These are phyloP conservation scores for Formica aserva DNA, from an alignment of 2,888 invertebrate species.

Conservation along the genomic window DNA sequence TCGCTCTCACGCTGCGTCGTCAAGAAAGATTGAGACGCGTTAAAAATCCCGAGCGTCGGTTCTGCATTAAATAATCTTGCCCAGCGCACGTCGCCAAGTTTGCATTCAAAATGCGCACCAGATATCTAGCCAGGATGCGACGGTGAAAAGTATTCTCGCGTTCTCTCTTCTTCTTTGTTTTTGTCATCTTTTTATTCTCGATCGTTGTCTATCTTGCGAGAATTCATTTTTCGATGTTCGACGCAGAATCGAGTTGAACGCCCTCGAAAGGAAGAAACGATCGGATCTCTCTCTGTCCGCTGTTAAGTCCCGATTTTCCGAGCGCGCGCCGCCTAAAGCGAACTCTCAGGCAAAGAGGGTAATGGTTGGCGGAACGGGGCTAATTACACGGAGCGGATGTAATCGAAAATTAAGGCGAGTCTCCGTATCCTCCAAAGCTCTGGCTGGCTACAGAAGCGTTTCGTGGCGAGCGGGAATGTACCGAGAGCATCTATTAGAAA, in stretches of 20 bases:
- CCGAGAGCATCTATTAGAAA: slow-evolving; percentile 81
- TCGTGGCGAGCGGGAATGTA: slow-evolving; percentile 57
- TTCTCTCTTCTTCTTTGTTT: background rate
- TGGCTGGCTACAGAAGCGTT: slow-evolving; percentile 57
- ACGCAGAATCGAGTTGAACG: background rate
- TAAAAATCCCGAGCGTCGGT: slow-evolving; percentile 32
- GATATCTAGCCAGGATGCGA: background rate
- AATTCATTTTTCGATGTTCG: background rate
- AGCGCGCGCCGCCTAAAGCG: slow-evolving; percentile 51
- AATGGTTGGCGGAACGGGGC: slow-evolving; percentile 56
- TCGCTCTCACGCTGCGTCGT: slow-evolving; percentile 26
- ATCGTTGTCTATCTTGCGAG: background rate
- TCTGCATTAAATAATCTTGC: slow-evolving; percentile 16
- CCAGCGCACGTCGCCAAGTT: background rate
- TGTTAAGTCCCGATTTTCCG: slow-evolving; percentile 30
- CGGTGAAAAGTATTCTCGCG: background rate
- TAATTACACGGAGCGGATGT: slow-evolving; percentile 72
- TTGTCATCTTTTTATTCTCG: background rate
- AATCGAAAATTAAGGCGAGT: slow-evolving; percentile 75
- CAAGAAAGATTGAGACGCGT: slow-evolving; percentile 51
- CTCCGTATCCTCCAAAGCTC: slow-evolving; percentile 67
- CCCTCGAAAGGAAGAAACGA: slow-evolving; percentile 19
- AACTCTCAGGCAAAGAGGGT: slow-evolving; percentile 27
- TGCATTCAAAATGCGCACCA: background rate
- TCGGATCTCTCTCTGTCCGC: slow-evolving; percentile 4